phyloP scores from a whole-genome alignment of 2,888 invertebrate species.

The Drosophila multiciliata region DNA sequence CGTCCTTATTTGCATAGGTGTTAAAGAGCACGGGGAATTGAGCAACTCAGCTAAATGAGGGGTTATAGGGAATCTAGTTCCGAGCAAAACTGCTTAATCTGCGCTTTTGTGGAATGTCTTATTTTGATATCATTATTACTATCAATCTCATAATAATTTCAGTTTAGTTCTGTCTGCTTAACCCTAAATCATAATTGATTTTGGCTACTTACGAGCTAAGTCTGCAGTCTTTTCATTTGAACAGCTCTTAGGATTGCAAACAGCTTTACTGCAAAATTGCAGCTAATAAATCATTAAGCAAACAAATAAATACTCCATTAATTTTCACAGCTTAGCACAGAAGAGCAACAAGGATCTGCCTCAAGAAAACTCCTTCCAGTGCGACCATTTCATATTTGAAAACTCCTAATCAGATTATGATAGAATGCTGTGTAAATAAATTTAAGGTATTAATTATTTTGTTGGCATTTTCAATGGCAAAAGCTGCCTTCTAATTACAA shows the following conservation, averaged over 20 bases:
- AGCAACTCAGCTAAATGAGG: constrained; percentile 10
- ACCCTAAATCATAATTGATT: not conserved
- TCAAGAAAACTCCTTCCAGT: constrained; percentile 42
- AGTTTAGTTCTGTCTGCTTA: not conserved
- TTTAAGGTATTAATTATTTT: constrained; percentile 75
- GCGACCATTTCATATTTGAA: constrained; percentile 69
- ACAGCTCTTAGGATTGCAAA: constrained; percentile 26
- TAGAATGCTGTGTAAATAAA: constrained; percentile 63
- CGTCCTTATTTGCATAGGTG: constrained; percentile 45
- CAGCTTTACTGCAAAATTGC: constrained; percentile 37
- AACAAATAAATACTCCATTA: constrained; percentile 78
- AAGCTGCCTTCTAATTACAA: constrained; percentile 58
- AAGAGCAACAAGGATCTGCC: constrained; percentile 17
- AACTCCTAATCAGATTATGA: constrained; percentile 71
- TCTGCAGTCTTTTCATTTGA: constrained; percentile 10
- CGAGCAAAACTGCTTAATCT: not conserved
- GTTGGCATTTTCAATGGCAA: constrained; percentile 38
- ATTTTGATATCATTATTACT: not conserved
- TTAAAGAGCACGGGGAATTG: constrained; percentile 34
- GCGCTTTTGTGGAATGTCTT: not conserved
- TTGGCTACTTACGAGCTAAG: constrained; percentile 2
- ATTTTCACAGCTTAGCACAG: constrained; percentile 72
- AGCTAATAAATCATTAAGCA: constrained; percentile 72
- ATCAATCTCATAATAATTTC: not conserved
- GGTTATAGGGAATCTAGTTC: constrained; percentile 11